Conservation (phyloP, 2,888 invertebrate species). For the Conistra vaccinii region DNA sequence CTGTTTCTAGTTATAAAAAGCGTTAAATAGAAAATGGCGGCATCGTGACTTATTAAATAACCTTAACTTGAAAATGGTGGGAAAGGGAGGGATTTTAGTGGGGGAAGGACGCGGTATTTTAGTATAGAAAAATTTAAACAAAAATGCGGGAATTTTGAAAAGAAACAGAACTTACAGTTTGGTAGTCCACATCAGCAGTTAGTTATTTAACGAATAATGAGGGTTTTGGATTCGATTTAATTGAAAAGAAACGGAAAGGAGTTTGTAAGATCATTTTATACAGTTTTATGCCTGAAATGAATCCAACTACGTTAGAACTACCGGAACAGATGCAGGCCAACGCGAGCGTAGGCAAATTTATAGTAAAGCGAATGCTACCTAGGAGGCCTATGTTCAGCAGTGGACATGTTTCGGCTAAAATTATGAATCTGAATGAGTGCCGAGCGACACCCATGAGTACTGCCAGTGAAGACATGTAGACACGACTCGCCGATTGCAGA, state of each 20-base stretch:
- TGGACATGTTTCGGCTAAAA: not conserved
- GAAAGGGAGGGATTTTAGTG: conserved; percentile 82
- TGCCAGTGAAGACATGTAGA: not conserved
- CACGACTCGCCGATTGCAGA: not conserved
- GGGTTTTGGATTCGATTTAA: no score
- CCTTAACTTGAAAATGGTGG: conserved; percentile 82
- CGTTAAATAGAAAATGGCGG: conserved; percentile 61
- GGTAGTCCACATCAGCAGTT: not conserved
- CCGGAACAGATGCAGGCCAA: not conserved
- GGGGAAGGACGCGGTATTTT: conserved; percentile 86
- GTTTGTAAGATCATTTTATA: not conserved
- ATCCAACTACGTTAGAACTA: not conserved
- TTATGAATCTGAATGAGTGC: not conserved
- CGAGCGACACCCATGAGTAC: not conserved
- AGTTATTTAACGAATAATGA: no score
- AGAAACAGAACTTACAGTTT: not conserved
- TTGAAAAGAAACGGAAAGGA: not conserved
- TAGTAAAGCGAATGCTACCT: not conserved
- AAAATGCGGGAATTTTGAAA: conserved; percentile 77
- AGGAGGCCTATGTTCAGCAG: not conserved
- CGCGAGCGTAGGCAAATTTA: not conserved
- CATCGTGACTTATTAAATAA: conserved; percentile 74
- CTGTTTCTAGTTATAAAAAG: conserved; percentile 22
- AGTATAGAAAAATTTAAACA: conserved; percentile 74
- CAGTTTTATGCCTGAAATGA: not conserved